Conservation (phyloP, 2,888 invertebrate genomes). For the Agonopterix heracliana region DNA sequence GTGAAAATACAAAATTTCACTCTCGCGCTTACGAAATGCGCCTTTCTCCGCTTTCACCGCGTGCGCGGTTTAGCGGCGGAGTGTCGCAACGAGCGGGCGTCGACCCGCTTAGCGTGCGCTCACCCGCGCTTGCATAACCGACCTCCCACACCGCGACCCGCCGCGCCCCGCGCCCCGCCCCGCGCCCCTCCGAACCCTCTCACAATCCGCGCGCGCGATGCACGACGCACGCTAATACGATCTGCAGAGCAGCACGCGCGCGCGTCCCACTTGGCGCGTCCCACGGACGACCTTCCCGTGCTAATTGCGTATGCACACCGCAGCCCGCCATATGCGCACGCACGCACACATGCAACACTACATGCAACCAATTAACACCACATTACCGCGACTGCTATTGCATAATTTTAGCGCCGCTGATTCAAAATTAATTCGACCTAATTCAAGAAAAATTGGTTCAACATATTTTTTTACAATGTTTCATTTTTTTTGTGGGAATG, state of each 20-base stretch:
- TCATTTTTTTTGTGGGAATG: background rate
- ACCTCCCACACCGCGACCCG: conserved; percentile 43
- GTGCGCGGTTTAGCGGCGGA: conserved; percentile 25
- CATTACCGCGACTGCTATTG: conserved; percentile 15
- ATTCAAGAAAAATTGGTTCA: background rate
- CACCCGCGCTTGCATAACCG: conserved; percentile 76
- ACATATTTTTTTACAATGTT: background rate
- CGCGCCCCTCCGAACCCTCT: conserved; percentile 14
- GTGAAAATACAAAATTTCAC: conserved; percentile 73
- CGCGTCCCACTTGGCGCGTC: conserved; percentile 47
- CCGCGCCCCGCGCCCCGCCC: conserved; percentile 28
- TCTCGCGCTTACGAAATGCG: conserved; percentile 72
- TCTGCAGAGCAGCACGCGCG: conserved; percentile 42
- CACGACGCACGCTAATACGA: conserved; percentile 51
- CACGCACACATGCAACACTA: conserved; percentile 13
- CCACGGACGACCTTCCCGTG: conserved; percentile 52
- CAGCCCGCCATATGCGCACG: conserved; percentile 25
- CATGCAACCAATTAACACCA: conserved; percentile 16
- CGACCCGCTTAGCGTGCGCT: conserved; percentile 82
- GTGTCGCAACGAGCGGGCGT: conserved; percentile 75
- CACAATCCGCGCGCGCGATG: conserved; percentile 18
- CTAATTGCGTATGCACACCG: conserved; percentile 54
- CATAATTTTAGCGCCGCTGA: conserved; percentile 16
- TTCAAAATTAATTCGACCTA: conserved; percentile 16
- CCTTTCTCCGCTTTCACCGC: conserved; percentile 75